Base-by-base conservation (phyloP, 2,888 invertebrate species). In the Galeopsomyia nigrocyanea region DNA sequence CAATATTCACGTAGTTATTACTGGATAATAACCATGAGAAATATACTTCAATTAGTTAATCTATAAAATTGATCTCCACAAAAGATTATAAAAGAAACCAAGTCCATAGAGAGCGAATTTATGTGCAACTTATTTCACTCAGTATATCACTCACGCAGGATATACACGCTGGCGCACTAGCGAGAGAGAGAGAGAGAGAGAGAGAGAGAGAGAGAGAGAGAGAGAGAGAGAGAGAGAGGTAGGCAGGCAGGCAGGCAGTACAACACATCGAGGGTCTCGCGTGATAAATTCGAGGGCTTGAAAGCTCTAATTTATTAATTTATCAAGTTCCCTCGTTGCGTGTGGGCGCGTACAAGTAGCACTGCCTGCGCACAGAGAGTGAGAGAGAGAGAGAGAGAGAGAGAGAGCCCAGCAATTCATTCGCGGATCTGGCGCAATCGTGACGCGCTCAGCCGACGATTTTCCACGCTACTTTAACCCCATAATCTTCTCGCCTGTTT, bases 291-390 rank as follows among this genome's bases (percentile, higher is more conserved):
- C 77, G 77, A 62, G 79, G 80, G 79, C 78, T 78, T 78, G 78
- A 78, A 75, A 77, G 77, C 78, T 66, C 80, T 83, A 82, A 82
- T 83, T 82, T 83, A 83, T 82, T 80, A 80, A 80, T 82, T 81
- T 78, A 82, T 82, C 79, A 80, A 80, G 77, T 75, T 78, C 49
- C 22, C 19, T 17, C 64, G n/a, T 6, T 49, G 13, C 13, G 39
- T 50, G 21, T 21, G 14, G 47, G 16, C 9, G 19, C 17, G 17
- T 58, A 26, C 17, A 51, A 19, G 53, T 21, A 53, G 53, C 17
- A 53, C 10, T 21, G 21, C 53, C n/a, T n/a, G n/a, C n/a, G n/a
- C n/a, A n/a, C 26, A 26, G 5, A 26, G 26, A 26, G 26, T 3
- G 26, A 5, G 26, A 26, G 26, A 26, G 26, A 26, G 26, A 3